Conservation (phyloP, 2,113 vertebrate genomes). For the Vulpes lagopus region DNA sequence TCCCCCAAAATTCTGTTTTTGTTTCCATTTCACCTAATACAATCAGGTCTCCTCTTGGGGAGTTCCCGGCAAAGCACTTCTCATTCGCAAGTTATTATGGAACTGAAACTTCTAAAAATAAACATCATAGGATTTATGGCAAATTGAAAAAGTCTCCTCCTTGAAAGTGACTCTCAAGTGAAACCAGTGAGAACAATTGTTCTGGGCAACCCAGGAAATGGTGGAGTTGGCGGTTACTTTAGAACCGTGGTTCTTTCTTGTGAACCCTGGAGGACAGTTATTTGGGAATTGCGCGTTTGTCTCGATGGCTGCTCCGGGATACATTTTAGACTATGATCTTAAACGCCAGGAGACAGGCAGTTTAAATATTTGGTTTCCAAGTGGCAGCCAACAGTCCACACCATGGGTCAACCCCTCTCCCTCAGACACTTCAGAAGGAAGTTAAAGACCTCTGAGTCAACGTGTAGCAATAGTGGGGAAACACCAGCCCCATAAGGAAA, state of each 20-base stretch:
- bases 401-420: neutral
- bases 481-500: neutral
- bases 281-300: neutral
- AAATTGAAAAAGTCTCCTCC: constrained; percentile 4
- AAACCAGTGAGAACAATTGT: neutral
- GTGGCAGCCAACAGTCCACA: neutral
- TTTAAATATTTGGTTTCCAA: constrained; percentile 50
- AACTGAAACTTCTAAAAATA: constrained; percentile 51
- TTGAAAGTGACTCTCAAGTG: constrained; percentile 40
- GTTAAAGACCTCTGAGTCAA: neutral
- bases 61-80: neutral
- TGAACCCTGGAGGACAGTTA: neutral
- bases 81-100: constrained; percentile 30
- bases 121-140: neutral
- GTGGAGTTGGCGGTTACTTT: fast-evolving
- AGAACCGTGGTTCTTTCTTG: fast-evolving
- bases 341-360: neutral
- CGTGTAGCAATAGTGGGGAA: neutral
- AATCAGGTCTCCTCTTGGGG: neutral
- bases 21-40: neutral
- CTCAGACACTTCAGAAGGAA: neutral
- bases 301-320: neutral
- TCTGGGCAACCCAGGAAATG: neutral
- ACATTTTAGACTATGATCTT: neutral
- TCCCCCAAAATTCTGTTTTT: neutral